phyloP scores from a whole-genome alignment of 2,797 vertebrate genomes.

The Poeciliopsis paucimaculata region DNA sequence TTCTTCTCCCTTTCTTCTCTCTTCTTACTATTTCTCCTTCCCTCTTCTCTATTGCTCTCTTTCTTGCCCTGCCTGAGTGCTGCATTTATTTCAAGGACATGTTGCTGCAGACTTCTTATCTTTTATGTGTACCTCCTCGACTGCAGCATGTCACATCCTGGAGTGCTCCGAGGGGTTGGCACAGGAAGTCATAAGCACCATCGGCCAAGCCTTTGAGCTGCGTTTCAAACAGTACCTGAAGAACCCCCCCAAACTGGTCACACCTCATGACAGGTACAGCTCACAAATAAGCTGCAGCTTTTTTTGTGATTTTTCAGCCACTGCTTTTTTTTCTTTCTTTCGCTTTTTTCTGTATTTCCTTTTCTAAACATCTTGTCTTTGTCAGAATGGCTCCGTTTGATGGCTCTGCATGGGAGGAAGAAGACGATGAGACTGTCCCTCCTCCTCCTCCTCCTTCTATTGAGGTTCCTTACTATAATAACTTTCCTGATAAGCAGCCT shows the following conservation, averaged over 20 bases:
- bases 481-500: conserved; percentile 96
- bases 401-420: conserved; percentile 97
- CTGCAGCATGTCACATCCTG: conserved; percentile 94
- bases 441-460: conserved; percentile 85
- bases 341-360: conserved; percentile 1
- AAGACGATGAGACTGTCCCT: conserved; percentile 90
- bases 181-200: conserved; percentile 99
- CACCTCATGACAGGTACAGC: conserved; percentile 92
- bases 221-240: conserved; percentile 99
- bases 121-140: conserved; percentile 18
- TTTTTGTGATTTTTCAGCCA: not conserved
- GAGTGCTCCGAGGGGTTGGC: conserved; percentile 96
- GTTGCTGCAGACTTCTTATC: conserved; percentile 12
- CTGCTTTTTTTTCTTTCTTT: not conserved
- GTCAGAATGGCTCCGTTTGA: conserved; percentile 96
- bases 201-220: conserved; percentile 95
- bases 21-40: not conserved
- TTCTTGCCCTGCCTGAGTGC: not conserved
- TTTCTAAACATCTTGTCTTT: not conserved
- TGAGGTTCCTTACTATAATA: conserved; percentile 96
- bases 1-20: not conserved
- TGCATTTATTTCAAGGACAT: conserved; percentile 17
- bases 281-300: conserved; percentile 1
- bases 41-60: not conserved
- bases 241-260: conserved; percentile 96